Evolutionary conservation across 2,888 invertebrate species (phyloP).

Genomic region (Enoplolaimus lenunculus): DNA sequence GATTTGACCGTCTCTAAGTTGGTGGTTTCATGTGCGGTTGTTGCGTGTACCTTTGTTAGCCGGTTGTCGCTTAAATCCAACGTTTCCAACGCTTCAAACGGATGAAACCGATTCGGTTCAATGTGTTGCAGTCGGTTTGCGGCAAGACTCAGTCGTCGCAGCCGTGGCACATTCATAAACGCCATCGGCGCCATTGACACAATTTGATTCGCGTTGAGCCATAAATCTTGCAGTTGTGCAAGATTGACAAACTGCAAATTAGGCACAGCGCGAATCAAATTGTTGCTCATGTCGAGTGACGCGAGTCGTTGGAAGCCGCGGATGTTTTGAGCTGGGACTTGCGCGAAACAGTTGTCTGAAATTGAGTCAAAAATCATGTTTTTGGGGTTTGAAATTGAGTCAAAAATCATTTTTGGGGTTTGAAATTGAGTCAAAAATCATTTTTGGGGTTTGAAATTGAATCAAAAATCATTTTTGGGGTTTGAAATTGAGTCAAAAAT

Average conservation of each 20-base stretch:
- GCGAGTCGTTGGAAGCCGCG: constrained; percentile 59
- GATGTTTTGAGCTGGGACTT: constrained; percentile 66
- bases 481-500: too few species aligned
- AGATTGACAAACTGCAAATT: constrained; percentile 62
- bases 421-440: too few species aligned
- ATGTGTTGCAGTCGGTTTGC: constrained; percentile 65
- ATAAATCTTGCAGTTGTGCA: constrained; percentile 55
- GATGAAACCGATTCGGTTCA: constrained; percentile 64
- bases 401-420: too few species aligned
- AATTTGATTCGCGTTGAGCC: constrained; percentile 48
- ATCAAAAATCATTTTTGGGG: too few species aligned
- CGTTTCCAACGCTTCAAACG: constrained; percentile 58
- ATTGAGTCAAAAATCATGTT: too few species aligned
- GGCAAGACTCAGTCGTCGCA: constrained; percentile 57
- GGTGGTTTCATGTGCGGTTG: too few species aligned
- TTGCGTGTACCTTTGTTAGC: constrained; percentile 51
- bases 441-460: too few species aligned
- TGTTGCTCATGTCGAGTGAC: constrained; percentile 59
- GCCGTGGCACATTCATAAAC: constrained; percentile 63
- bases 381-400: too few species aligned
- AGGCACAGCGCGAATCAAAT: constrained; percentile 60
- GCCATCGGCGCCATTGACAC: constrained; percentile 61
- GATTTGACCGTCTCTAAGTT: too few species aligned
- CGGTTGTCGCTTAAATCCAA: constrained; percentile 63
- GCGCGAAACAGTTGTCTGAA: constrained; percentile 58